Conservation (phyloP, 2,888 invertebrate genomes). For the Drosophila engyochracea region DNA sequence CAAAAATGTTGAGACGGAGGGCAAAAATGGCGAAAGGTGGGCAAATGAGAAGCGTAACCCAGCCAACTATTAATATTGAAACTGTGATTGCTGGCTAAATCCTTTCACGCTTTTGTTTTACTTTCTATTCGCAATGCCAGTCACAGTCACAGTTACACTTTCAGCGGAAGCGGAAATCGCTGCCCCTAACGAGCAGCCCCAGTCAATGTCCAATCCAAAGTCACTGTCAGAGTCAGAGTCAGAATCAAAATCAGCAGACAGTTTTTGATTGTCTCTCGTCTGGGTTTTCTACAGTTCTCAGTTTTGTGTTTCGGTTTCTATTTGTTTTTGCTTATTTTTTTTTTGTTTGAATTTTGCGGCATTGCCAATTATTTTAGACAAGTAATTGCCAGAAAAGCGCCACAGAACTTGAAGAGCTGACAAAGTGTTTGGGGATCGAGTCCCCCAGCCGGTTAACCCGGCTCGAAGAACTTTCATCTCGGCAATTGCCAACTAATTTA, state of each 20-base stretch:
- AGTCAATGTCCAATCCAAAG: conserved; percentile 20
- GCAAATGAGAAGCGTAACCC: neutral
- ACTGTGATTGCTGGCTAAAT: conserved; percentile 68
- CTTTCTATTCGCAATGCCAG: conserved; percentile 65
- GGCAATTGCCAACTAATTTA: conserved; percentile 71
- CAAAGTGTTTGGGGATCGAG: conserved; percentile 74
- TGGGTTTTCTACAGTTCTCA: conserved; percentile 50
- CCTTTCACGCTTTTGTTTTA: conserved; percentile 70
- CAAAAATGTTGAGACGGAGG: conserved; percentile 61
- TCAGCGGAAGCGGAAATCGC: conserved; percentile 71
- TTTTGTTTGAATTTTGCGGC: conserved; percentile 53
- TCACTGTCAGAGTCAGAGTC: conserved; percentile 13
- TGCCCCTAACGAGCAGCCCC: conserved; percentile 64
- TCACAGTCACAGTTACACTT: conserved; percentile 37
- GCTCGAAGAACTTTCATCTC: conserved; percentile 38
- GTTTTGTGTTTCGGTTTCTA: conserved; percentile 35
- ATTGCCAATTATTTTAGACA: conserved; percentile 78
- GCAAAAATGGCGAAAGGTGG: neutral
- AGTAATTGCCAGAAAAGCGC: conserved; percentile 70
- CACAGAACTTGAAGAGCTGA: conserved; percentile 33
- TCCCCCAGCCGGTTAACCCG: conserved; percentile 67
- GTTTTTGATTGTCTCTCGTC: conserved; percentile 80
- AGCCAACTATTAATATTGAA: conserved; percentile 68
- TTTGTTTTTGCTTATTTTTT: conserved; percentile 24
- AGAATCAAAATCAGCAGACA: conserved; percentile 67